phyloP scores from a whole-genome alignment of 1,140 invertebrate genomes.

The Drosophila seguyi region DNA sequence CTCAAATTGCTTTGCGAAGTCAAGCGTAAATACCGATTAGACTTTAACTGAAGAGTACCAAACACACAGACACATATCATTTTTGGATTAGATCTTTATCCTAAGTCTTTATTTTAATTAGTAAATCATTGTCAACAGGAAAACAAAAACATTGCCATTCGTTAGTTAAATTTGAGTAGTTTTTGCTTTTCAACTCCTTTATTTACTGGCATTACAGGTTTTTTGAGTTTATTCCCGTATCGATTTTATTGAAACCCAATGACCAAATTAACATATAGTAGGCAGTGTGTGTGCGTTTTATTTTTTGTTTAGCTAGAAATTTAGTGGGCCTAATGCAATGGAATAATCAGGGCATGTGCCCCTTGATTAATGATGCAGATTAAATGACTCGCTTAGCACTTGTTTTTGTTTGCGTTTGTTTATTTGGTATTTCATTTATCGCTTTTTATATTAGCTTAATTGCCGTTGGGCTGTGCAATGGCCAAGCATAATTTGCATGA shows the following conservation, averaged over 20 bases:
- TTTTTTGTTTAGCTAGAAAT: slow-evolving; percentile 27
- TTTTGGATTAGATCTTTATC: neutral
- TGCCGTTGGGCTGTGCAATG: slow-evolving; percentile 27
- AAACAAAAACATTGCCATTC: slow-evolving; percentile 4
- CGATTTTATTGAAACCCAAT: slow-evolving; percentile 51
- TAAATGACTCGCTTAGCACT: slow-evolving; percentile 54
- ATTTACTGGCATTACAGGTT: slow-evolving; percentile 61
- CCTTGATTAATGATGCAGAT: slow-evolving; percentile 76
- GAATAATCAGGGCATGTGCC: slow-evolving; percentile 63
- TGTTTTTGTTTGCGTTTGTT: slow-evolving; percentile 28
- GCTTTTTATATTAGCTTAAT: slow-evolving; percentile 54
- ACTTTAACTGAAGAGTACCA: neutral
- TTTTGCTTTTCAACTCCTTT: slow-evolving; percentile 41
- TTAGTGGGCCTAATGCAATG: slow-evolving; percentile 53
- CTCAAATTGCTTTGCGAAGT: neutral
- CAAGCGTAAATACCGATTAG: slow-evolving; percentile 6
- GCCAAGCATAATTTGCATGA: slow-evolving; percentile 46
- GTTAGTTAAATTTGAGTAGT: slow-evolving; percentile 58
- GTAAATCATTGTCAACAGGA: slow-evolving; percentile 39
- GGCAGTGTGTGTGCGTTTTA: neutral
- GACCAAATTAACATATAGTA: slow-evolving; percentile 54
- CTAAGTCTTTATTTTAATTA: slow-evolving; percentile 6
- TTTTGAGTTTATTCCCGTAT: slow-evolving; percentile 50
- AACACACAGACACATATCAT: neutral
- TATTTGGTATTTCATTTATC: slow-evolving; percentile 48